These are phyloP conservation scores for Cinclus mexicanus DNA, from an alignment of 2,113 vertebrate genomes.

Conservation along the genomic window DNA sequence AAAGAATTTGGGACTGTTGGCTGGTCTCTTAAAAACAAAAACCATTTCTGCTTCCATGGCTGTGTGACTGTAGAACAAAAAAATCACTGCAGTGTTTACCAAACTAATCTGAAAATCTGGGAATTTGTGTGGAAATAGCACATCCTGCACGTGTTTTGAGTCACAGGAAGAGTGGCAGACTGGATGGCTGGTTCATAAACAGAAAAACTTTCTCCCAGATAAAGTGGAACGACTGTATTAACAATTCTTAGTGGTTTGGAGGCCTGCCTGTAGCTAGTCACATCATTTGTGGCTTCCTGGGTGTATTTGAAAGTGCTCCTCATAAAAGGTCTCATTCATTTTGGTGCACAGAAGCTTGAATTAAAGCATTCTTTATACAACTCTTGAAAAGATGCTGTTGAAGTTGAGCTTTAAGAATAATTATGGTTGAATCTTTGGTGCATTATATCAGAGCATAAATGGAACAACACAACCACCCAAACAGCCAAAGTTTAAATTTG, in stretches of 20 bases:
- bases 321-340: slow-evolving; percentile 51
- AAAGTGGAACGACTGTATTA: slow-evolving; percentile 9
- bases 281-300: slow-evolving; percentile 33
- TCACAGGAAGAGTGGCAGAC: background rate
- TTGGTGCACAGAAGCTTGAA: slow-evolving; percentile 7
- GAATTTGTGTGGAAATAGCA: background rate
- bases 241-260: slow-evolving; percentile 16
- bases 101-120: background rate
- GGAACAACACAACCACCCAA: background rate
- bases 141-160: slow-evolving; percentile 46
- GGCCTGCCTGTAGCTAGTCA: background rate
- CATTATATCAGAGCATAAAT: background rate
- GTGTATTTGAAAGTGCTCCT: slow-evolving; percentile 11
- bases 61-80: background rate
- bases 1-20: background rate
- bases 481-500: background rate
- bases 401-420: slow-evolving; percentile 18
- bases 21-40: background rate
- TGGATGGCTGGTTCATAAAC: background rate
- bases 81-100: background rate
- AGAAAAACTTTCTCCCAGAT: slow-evolving; percentile 25
- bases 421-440: slow-evolving; percentile 1
- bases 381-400: slow-evolving; percentile 25
- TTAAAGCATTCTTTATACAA: slow-evolving; percentile 43
- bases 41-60: background rate